Conservation (phyloP, 1,140 invertebrate species). For the Macrosteles quadrilineatus region DNA sequence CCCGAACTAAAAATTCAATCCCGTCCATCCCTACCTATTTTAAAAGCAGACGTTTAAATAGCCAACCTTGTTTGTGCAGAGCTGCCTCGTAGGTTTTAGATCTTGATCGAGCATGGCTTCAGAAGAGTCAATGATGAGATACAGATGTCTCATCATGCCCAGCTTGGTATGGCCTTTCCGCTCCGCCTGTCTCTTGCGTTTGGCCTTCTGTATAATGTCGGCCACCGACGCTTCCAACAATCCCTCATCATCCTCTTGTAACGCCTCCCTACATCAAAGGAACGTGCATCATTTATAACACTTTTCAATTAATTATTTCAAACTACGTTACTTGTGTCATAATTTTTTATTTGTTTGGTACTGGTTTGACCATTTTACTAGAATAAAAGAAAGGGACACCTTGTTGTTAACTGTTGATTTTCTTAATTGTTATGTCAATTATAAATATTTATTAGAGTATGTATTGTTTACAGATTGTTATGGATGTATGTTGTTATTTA, state of each 20-base stretch:
- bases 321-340: neutral
- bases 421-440: too few relatives aligned
- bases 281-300: constrained; percentile 18
- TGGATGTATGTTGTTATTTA: too few relatives aligned
- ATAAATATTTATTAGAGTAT: too few relatives aligned
- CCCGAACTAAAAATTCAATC: too few relatives aligned
- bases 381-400: neutral
- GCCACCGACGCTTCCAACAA: constrained; percentile 84
- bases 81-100: constrained; percentile 90
- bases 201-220: constrained; percentile 88
- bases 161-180: constrained; percentile 75
- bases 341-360: neutral
- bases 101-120: constrained; percentile 93
- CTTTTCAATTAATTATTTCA: neutral
- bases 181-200: constrained; percentile 72
- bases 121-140: constrained; percentile 90
- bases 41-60: too few relatives aligned
- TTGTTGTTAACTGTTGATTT: neutral
- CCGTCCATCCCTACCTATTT: too few relatives aligned
- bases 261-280: constrained; percentile 92
- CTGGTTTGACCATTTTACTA: neutral
- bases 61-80: constrained; percentile 88
- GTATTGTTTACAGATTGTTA: too few relatives aligned
- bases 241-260: constrained; percentile 94
- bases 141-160: constrained; percentile 96